These are phyloP conservation scores for Cerastoderma edule DNA, from an alignment of 2,888 invertebrate species.

Conservation along the genomic window DNA sequence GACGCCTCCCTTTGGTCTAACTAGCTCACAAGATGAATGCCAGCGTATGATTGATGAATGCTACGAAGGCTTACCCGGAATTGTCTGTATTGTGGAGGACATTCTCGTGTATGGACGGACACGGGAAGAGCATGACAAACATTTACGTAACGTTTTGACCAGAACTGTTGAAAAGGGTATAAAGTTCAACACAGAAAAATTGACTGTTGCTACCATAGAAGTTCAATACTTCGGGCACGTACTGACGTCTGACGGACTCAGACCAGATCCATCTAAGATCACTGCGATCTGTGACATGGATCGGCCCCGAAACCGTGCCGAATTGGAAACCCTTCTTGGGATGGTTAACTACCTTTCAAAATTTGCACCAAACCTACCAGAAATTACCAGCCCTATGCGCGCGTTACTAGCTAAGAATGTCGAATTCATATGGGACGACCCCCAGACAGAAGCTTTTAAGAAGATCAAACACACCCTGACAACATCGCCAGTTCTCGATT, in stretches of 20 bases:
- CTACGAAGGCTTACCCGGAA: conserved; percentile 42
- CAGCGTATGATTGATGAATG: conserved; percentile 48
- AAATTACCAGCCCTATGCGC: conserved; percentile 40
- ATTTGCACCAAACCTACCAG: too few species aligned
- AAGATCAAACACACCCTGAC: conserved; percentile 39
- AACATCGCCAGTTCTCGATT: conserved; percentile 27
- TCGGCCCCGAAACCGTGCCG: conserved; percentile 26
- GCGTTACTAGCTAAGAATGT: conserved; percentile 36
- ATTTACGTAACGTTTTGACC: conserved; percentile 44
- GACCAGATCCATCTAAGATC: conserved; percentile 30
- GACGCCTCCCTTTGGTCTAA: conserved; percentile 61
- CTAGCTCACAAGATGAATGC: conserved; percentile 46
- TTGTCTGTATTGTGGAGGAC: conserved; percentile 51
- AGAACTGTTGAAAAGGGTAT: conserved; percentile 24
- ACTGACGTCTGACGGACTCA: conserved; percentile 24
- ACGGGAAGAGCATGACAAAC: conserved; percentile 54
- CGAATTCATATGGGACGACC: conserved; percentile 48
- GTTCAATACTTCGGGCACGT: conserved; percentile 25
- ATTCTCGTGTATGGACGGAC: conserved; percentile 44
- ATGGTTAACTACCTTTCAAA: too few species aligned
- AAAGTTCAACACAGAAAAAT: conserved; percentile 40
- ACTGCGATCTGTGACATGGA: conserved; percentile 43
- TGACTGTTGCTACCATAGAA: conserved; percentile 19
- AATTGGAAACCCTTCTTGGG: too few species aligned
- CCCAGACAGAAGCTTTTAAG: conserved; percentile 44